Percentiles rank a stretch among this genome's conserved stretches.
Evolutionary conservation across 64 coral and sea anemone genomes (phyloP).

Genomic region (Pachyseris speciosa): DNA sequence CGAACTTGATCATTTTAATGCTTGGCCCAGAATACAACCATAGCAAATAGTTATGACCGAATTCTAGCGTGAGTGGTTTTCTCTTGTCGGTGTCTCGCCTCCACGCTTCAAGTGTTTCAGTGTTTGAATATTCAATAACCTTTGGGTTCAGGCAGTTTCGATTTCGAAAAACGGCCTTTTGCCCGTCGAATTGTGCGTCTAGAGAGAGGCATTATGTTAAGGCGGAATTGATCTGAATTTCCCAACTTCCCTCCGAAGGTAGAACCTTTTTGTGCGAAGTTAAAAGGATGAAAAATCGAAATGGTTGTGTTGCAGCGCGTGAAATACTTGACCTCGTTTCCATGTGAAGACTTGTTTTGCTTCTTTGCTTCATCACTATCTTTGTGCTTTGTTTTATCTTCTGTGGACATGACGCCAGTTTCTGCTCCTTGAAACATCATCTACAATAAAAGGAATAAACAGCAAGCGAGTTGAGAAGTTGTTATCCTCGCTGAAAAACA

Average conservation of each 20-base stretch:
- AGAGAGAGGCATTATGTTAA: neutral
- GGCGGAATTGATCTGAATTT: neutral
- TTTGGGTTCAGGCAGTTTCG: constrained; percentile 35
- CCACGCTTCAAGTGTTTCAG: constrained; percentile 41
- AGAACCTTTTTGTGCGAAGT: neutral
- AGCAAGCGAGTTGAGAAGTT: constrained; percentile 11
- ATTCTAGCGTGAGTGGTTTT: neutral
- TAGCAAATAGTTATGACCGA: neutral
- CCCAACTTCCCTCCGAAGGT: neutral
- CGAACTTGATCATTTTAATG: neutral
- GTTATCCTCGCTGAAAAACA: neutral
- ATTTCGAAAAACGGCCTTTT: constrained; percentile 34
- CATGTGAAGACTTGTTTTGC: constrained; percentile 45
- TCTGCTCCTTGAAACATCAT: constrained; percentile 26
- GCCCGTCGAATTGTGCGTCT: neutral
- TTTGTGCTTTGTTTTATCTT: constrained; percentile 47
- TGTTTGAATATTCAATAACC: constrained; percentile 47
- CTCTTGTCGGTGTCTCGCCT: neutral
- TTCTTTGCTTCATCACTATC: constrained; percentile 20
- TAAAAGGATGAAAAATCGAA: constrained; percentile 15
- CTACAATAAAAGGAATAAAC: constrained; percentile 9
- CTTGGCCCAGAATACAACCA: neutral
- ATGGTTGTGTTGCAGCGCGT: constrained; percentile 26
- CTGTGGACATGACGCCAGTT: neutral
- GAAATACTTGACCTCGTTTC: constrained; percentile 61